phyloP scores from a whole-genome alignment of 2,113 vertebrate species.

The Platanista minor region DNA sequence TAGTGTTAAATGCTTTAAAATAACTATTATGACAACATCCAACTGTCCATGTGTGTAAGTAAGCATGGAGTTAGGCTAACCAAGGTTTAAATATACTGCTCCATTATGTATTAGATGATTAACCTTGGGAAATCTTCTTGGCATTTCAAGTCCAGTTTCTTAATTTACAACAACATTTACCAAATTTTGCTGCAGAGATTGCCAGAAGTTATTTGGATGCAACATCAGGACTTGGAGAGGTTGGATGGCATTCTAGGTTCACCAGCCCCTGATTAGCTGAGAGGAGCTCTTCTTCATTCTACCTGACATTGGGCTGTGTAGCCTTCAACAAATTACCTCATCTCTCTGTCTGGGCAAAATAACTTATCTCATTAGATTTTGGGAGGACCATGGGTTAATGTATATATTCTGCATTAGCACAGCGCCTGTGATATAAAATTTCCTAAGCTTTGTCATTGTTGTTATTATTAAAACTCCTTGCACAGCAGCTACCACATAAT shows the following conservation, averaged over 20 bases:
- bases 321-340: background rate
- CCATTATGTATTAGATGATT: background rate
- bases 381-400: background rate
- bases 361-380: background rate
- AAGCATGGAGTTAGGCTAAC: background rate
- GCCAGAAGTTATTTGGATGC: background rate
- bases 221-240: background rate
- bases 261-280: background rate
- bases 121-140: background rate
- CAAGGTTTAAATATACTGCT: background rate
- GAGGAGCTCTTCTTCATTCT: background rate
- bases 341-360: background rate
- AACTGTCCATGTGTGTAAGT: background rate
- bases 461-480: background rate
- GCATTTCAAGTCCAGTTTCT: background rate
- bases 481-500: background rate
- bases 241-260: background rate
- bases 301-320: background rate
- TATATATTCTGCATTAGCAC: background rate
- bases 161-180: background rate
- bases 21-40: background rate
- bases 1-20: background rate
- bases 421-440: background rate
- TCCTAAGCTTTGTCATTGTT: background rate
- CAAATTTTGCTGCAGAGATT: background rate